Evolutionary conservation across 1,140 invertebrate species (phyloP).

Genomic region (Scaptomyza pallida): DNA sequence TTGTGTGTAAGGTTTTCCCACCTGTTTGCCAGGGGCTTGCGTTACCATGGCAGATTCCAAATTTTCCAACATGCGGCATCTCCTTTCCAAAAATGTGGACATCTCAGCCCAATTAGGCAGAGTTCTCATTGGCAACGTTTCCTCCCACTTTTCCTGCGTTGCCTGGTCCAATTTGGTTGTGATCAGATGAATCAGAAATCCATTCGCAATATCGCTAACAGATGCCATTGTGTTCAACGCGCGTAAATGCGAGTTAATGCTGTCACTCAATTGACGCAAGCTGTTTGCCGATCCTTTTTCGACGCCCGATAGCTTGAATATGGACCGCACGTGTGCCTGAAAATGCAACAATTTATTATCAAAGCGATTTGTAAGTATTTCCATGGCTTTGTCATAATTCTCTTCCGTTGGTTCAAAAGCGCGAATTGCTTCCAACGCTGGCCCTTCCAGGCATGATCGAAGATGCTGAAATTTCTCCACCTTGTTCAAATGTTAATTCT

Average conservation of each 20-base stretch:
- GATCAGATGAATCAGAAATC: too few relatives aligned
- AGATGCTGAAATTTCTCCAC: too few relatives aligned
- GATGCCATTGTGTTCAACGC: not conserved
- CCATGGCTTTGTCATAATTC: too few relatives aligned
- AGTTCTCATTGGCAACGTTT: not conserved
- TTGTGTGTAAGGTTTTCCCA: not conserved
- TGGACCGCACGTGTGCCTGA: too few relatives aligned
- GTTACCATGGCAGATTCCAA: not conserved
- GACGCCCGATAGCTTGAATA: not conserved
- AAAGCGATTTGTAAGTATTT: too few relatives aligned
- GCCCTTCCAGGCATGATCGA: too few relatives aligned
- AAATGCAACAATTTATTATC: too few relatives aligned
- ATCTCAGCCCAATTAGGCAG: not conserved
- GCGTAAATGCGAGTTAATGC: not conserved
- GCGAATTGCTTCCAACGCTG: too few relatives aligned
- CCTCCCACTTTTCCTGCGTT: not conserved
- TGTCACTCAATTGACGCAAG: not conserved
- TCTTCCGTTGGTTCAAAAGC: too few relatives aligned
- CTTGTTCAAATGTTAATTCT: too few relatives aligned
- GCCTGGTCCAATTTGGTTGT: not conserved
- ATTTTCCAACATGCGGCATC: constrained; percentile 4
- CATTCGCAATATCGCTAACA: too few relatives aligned
- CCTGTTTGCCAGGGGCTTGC: not conserved
- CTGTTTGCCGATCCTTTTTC: not conserved
- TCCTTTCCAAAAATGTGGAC: not conserved